A percentile compares a stretch with the other conserved stretches of the same genome.
Conservation (phyloP, 2,113 vertebrate genomes). For the Serinus canaria region DNA sequence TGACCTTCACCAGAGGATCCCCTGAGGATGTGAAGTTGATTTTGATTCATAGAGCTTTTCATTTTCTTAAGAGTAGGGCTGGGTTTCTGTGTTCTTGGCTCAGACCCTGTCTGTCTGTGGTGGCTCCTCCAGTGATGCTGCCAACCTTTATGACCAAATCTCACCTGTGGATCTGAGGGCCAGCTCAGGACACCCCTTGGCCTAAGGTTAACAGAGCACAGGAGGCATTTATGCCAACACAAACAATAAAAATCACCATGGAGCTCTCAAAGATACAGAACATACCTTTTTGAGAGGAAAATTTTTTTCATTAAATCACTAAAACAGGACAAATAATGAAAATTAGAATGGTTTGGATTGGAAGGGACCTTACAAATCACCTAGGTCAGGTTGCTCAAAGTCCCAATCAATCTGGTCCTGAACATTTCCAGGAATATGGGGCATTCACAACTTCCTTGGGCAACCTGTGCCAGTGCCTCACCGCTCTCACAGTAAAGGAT, state of each 20-base stretch:
- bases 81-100: not conserved
- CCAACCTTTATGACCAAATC: not conserved
- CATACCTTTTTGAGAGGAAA: not conserved
- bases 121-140: not conserved
- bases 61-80: not conserved
- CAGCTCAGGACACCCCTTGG: not conserved
- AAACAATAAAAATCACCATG: not conserved
- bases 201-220: not conserved
- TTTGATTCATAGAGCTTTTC: not conserved
- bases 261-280: not conserved
- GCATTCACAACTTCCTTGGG: not conserved
- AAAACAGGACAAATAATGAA: not conserved
- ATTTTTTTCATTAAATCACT: not conserved
- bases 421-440: not conserved
- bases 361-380: not conserved
- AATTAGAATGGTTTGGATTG: not conserved
- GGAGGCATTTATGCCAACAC: not conserved
- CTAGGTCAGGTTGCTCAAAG: not conserved
- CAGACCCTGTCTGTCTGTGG: not conserved
- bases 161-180: not conserved
- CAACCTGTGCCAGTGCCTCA: not conserved
- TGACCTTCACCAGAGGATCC: not conserved
- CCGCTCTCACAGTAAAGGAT: not conserved
- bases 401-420: not conserved
- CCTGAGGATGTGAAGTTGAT: not conserved